Percentiles rank a stretch among this genome's conserved stretches.
phyloP scores from a whole-genome alignment of 2,888 invertebrate species.

The Morpho helenor region DNA sequence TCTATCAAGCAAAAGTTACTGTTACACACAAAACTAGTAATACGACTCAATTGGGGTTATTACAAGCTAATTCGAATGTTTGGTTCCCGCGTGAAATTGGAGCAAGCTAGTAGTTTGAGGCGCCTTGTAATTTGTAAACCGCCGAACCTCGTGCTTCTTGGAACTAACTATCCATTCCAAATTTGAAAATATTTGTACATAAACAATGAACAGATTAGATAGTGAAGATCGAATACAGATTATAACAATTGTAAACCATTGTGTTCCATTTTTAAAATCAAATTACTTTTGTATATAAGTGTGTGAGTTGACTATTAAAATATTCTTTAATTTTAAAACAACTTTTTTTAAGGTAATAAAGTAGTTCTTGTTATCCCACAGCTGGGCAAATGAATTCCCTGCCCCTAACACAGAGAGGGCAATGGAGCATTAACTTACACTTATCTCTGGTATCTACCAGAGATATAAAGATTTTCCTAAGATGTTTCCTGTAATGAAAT shows the following conservation, averaged over 20 bases:
- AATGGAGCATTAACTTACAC: too few species aligned
- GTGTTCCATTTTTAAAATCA: too few species aligned
- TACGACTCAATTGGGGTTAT: conserved; percentile 42
- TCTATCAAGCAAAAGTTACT: conserved; percentile 9
- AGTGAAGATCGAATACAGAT: conserved; percentile 10
- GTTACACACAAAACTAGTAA: conserved; percentile 21
- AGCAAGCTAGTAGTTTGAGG: conserved; percentile 50
- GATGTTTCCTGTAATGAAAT: too few species aligned
- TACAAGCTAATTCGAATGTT: conserved; percentile 71
- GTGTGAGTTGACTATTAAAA: too few species aligned
- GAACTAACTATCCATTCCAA: conserved; percentile 41
- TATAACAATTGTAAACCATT: not conserved
- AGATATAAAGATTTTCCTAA: too few species aligned
- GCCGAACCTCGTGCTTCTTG: conserved; percentile 51
- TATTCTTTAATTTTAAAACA: too few species aligned
- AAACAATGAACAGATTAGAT: conserved; percentile 33
- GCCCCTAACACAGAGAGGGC: too few species aligned
- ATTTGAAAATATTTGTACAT: conserved; percentile 38
- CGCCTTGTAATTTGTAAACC: conserved; percentile 64
- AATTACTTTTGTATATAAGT: too few species aligned
- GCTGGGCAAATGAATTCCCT: too few species aligned
- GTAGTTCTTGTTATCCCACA: too few species aligned
- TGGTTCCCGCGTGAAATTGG: conserved; percentile 59
- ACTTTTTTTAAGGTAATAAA: too few species aligned
- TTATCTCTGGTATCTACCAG: too few species aligned